phyloP scores from a whole-genome alignment of 2,797 vertebrate species.

The Malacoraja senta region DNA sequence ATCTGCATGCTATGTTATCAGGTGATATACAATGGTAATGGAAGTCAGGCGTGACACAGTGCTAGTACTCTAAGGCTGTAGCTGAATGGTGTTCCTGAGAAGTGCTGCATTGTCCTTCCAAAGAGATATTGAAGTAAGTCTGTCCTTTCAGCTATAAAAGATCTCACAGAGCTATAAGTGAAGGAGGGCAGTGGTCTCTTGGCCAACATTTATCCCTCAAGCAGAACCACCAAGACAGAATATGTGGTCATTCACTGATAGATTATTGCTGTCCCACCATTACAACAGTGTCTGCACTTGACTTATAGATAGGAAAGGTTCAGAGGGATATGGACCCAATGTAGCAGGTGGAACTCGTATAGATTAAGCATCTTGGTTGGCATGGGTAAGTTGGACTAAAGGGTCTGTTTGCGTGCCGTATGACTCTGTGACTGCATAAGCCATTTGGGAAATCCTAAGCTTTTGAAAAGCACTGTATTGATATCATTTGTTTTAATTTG shows the following conservation, averaged over 20 bases:
- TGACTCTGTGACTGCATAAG: no score
- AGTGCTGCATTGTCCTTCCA: not conserved
- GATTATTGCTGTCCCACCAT: not conserved
- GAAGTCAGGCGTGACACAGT: not conserved
- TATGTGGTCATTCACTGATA: not conserved
- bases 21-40: not conserved
- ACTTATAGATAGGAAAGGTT: no score
- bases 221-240: not conserved
- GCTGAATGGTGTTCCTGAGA: not conserved
- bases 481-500: not conserved
- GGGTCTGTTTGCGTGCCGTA: no score
- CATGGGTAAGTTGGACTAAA: no score
- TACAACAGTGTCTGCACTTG: not conserved
- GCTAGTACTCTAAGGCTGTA: not conserved
- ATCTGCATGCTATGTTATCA: not conserved
- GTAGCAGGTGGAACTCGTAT: no score
- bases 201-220: not conserved
- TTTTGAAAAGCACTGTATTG: not conserved
- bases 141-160: not conserved
- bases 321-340: no score
- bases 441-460: no score
- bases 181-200: not conserved
- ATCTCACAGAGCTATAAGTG: no score
- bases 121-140: not conserved
- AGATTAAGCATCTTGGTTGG: no score